phyloP scores from a whole-genome alignment of 2,797 vertebrate genomes.

The Emys orbicularis region DNA sequence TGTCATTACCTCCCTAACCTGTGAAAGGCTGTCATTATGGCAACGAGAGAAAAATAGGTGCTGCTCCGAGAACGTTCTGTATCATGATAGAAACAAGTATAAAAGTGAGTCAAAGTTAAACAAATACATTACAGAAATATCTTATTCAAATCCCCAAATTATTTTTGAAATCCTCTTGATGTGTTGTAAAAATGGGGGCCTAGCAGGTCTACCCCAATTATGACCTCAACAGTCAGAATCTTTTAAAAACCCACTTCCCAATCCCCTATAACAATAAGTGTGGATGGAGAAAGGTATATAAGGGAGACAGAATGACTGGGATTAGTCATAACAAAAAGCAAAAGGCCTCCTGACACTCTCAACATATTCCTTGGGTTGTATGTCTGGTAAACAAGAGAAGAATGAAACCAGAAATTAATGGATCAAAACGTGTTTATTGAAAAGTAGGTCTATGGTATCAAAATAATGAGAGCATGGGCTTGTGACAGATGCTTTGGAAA shows the following conservation, averaged over 20 bases:
- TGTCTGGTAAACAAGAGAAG: background rate
- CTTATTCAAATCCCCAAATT: background rate
- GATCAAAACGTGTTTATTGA: background rate
- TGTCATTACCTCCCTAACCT: background rate
- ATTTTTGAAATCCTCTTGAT: background rate
- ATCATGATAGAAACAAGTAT: background rate
- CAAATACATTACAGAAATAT: background rate
- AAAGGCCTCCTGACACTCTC: background rate
- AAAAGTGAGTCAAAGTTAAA: background rate
- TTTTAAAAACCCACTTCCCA: background rate
- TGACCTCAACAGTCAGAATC: background rate
- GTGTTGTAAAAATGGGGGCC: background rate
- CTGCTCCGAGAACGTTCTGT: background rate
- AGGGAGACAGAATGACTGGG: background rate
- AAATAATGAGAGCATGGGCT: background rate
- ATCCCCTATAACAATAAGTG: background rate
- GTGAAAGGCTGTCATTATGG: background rate
- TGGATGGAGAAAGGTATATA: background rate
- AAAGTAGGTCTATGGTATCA: background rate
- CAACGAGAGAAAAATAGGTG: background rate
- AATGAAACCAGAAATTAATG: background rate
- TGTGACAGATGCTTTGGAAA: no score
- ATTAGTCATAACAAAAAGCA: background rate
- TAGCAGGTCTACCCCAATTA: background rate
- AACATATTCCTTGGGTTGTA: background rate